Base-by-base conservation (phyloP, 1,140 invertebrate genomes). In the Pogonomyrmex californicus region DNA sequence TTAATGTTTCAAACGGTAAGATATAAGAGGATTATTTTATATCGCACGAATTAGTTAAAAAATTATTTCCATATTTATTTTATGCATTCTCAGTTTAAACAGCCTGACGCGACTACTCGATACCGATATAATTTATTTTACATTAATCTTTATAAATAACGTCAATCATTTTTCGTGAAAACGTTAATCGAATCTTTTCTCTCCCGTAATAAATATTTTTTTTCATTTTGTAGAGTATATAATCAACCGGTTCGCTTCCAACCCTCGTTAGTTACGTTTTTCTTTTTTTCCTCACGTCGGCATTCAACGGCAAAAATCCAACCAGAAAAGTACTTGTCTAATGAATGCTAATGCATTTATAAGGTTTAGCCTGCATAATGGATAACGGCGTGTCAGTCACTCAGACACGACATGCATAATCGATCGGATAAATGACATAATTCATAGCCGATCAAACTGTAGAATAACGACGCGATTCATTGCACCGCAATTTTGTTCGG, bases 401-500 rank as follows among this genome's bases (percentile, higher is more conserved):
- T 30, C 38, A 30, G 12, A 44, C 23, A 30, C 12, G 41, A 60
- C 30, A 60, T 73, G 54, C 79, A 83, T 83, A 83, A 83, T 83
- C 68, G 68, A 83, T 83, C 68, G 79, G 33, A 30, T 60, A 83
- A 56, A 83, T 83, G 79, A 83, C 79, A 83, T 83, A 83, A 83
- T 83, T 73, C 79, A 83, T 83, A 73, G 7, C 30, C 33, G 79
- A 73, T 83, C 79, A 83, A 54, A 23, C 30, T 56, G 41, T 47
- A 44, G 79, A 73, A 56, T 56, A 70, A 81, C 9, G 65, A 38
- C 23, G 41, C 41, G 66, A 54, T 33, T 60, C 68, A 73, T 73
- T 73, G 68, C 54, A 60, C 54, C 30, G 54, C 41, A 73, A 83
- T 83, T 83, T 83, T 83, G 68, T 65, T 81, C 14, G 65, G 12